Evolutionary conservation across 53 echinoderm and acorn worm genomes (phyloP).

Genomic region (Arbacia lixula): DNA sequence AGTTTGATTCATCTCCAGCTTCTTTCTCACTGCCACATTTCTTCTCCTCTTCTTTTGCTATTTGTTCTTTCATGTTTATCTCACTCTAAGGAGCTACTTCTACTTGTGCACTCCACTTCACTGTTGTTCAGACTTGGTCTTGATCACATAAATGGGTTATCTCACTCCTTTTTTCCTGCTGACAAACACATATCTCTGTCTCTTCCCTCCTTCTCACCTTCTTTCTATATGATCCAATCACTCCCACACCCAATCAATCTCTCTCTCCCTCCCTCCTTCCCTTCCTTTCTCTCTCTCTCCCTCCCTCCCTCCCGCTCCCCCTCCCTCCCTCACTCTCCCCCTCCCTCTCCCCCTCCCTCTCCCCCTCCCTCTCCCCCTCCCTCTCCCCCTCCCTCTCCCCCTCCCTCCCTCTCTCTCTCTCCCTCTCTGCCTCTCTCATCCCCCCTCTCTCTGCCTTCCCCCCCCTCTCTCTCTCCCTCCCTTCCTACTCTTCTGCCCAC

Average conservation of each 20-base stretch:
- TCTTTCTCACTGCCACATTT: too few relatives aligned
- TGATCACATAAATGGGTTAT: constrained; percentile 21
- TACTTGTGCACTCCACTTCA: neutral
- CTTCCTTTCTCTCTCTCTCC: neutral
- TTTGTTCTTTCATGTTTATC: too few relatives aligned
- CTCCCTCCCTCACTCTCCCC: neutral
- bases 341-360: neutral
- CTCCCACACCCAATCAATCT: neutral
- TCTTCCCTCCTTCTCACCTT: neutral
- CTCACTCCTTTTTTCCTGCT: constrained; percentile 2
- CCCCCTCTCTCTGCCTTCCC: neutral
- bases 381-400: neutral
- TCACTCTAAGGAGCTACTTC: too few relatives aligned
- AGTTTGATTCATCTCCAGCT: too few relatives aligned
- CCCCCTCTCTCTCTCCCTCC: neutral
- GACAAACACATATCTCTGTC: constrained; percentile 8
- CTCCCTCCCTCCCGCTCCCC: neutral
- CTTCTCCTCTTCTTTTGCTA: too few relatives aligned
- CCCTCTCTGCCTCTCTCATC: too few relatives aligned
- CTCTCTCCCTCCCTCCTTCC: neutral
- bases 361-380: neutral
- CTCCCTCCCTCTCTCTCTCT: neutral
- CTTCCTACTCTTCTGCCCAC: neutral
- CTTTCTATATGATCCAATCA: too few relatives aligned
- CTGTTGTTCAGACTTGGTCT: constrained; percentile 34